Base-by-base conservation (phyloP, 1,140 invertebrate species). In the Psilanteris sp. region DNA sequence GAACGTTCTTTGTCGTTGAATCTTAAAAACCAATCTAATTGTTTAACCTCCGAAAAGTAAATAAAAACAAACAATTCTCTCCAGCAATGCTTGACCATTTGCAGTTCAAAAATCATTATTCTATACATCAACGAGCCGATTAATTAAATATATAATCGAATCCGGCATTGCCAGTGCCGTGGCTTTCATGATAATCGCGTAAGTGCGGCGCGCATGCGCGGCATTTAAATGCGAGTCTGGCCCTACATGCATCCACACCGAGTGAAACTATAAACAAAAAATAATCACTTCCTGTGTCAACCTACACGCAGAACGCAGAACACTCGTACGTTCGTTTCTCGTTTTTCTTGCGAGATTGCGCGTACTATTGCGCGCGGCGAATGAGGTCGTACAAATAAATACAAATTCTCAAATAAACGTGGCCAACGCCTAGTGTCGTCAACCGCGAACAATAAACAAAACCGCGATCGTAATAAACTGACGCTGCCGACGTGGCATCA, bases 271-370 rank as follows among this genome's bases (percentile, higher is more conserved):
- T 24, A 43, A 39, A 43, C 14, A 41, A 46, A 55, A 59, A 43
- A 22, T 57, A 37, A 46, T 59, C 55, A 59, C 29, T 61, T 61
- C 43, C 55, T 59, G 54, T 59, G 24, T 61, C 55, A 61, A 48
- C 43, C 55, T 59, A 59, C 55, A 59, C 55, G 46, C 1, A 36
- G 55, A 57, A 44, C 15, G 31, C n/a, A n/a, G 29, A 61, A 48
- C 55, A 48, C 43, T 61, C 43, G 31, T 31, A 48, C 29, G 29
- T 61, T 46, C 55, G 39, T 59, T 43, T 57, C 54, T 57, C 31
- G 37, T 32, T 57, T 31, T 57, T 57, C 54, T 41, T 36, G 6
- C 27, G 16, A 61, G 55, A 46, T 59, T 46, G 48, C 22, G 31
- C 9, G 8, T 24, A 32, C 20, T 32, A 16, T 61, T 61, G 31